Evolutionary conservation across 2,888 invertebrate species (phyloP).

Genomic region (Amphimallon solstitiale): DNA sequence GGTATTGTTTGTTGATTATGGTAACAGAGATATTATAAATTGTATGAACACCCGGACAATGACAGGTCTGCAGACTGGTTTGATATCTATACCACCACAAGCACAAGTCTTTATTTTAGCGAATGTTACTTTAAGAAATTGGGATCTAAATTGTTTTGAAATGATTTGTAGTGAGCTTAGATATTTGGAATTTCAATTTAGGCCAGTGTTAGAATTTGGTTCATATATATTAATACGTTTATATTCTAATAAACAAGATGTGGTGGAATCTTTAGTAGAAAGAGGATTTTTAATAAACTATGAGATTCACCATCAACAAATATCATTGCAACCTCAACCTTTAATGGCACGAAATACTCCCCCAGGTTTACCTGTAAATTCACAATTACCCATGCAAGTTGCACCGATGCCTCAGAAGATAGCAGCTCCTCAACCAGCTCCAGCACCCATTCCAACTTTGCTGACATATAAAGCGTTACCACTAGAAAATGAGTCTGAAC

Average conservation of each 20-base stretch:
- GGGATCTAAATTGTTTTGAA: constrained; percentile 65
- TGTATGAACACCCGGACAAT: constrained; percentile 69
- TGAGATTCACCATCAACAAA: constrained; percentile 64
- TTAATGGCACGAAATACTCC: constrained; percentile 26
- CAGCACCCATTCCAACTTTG: constrained; percentile 62
- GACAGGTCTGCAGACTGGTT: constrained; percentile 65
- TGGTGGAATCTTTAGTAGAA: constrained; percentile 63
- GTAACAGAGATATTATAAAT: constrained; percentile 71
- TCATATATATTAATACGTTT: constrained; percentile 64
- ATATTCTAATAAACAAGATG: constrained; percentile 64
- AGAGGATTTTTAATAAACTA: constrained; percentile 63
- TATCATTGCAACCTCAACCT: constrained; percentile 47
- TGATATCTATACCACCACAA: constrained; percentile 65
- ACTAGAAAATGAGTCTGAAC: constrained; percentile 67
- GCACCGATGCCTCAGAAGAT: constrained; percentile 58
- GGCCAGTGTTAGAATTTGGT: constrained; percentile 61
- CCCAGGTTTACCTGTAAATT: constrained; percentile 9
- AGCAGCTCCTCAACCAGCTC: constrained; percentile 51
- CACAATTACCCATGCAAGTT: constrained; percentile 13
- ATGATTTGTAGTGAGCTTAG: constrained; percentile 61
- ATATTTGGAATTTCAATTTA: constrained; percentile 61
- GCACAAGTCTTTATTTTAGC: constrained; percentile 71
- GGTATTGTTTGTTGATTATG: constrained; percentile 76
- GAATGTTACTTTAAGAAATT: constrained; percentile 67
- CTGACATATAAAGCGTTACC: constrained; percentile 67